Percentiles rank a stretch among this genome's conserved stretches.
Evolutionary conservation across 2,888 invertebrate genomes (phyloP).

Genomic region (Apotomis turbidana): DNA sequence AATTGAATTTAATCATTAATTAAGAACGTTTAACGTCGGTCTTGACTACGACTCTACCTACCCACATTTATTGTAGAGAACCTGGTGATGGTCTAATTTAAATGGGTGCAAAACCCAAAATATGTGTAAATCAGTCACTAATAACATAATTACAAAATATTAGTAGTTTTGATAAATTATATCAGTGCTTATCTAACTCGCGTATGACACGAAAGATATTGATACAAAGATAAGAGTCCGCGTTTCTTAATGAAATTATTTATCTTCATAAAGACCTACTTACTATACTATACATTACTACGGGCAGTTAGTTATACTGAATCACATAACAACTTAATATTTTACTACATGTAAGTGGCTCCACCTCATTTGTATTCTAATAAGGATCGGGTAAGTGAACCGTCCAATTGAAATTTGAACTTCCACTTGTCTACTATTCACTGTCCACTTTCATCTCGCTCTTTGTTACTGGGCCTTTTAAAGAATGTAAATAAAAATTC

Average conservation of each 20-base stretch:
- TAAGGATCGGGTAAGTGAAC: constrained; percentile 11
- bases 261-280: constrained; percentile 6
- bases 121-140: not conserved
- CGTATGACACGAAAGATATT: constrained; percentile 32
- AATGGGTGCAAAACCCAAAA: not conserved
- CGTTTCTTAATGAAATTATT: constrained; percentile 28
- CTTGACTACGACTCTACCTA: constrained; percentile 10
- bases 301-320: not conserved
- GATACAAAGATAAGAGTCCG: constrained; percentile 38
- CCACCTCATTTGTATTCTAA: constrained; percentile 13
- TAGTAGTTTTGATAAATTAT: constrained; percentile 25
- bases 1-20: constrained; percentile 37
- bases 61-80: constrained; percentile 18
- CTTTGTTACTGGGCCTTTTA: constrained; percentile 44
- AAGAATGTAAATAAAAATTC: constrained; percentile 41
- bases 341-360: constrained; percentile 10
- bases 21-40: not conserved
- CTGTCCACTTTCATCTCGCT: constrained; percentile 46
- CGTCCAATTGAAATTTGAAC: constrained; percentile 9
- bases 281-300: constrained; percentile 37
- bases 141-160: constrained; percentile 9
- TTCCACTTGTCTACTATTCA: constrained; percentile 39
- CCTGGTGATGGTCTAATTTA: not conserved
- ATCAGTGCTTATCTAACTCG: constrained; percentile 32
- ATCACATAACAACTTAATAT: not conserved